A percentile compares a stretch with the other conserved stretches of the same genome.
Evolutionary conservation across 2,888 invertebrate genomes (phyloP).

Genomic region (Parnassius mnemosyne): DNA sequence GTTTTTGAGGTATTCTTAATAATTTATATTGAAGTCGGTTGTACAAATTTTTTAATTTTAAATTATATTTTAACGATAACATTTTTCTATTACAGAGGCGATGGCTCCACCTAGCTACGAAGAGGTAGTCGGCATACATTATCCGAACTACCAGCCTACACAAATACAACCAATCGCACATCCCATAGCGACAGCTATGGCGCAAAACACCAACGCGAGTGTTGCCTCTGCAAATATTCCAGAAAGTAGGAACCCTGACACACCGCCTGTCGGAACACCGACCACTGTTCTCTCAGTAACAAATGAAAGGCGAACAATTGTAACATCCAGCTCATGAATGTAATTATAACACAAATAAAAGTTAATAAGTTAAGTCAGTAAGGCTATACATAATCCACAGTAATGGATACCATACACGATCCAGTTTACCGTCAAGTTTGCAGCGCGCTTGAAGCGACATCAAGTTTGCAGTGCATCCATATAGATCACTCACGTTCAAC

Average conservation of each 20-base stretch:
- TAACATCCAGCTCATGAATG: slow-evolving; percentile 25
- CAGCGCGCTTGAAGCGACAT: no score
- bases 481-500: no score
- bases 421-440: no score
- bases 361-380: no score
- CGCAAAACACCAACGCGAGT: slow-evolving; percentile 37
- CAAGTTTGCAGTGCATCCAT: no score
- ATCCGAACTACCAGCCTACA: slow-evolving; percentile 51
- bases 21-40: no score
- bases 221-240: background rate
- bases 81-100: slow-evolving; percentile 57
- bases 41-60: no score
- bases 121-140: slow-evolving; percentile 71
- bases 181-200: slow-evolving; percentile 61
- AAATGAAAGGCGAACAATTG: slow-evolving; percentile 14
- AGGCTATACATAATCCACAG: no score
- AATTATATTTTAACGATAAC: no score
- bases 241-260: slow-evolving; percentile 3
- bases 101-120: slow-evolving; percentile 76
- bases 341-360: no score
- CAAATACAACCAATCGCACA: slow-evolving; percentile 58
- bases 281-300: slow-evolving; percentile 20
- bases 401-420: no score
- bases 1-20: no score
- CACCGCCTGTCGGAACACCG: background rate